Base-by-base conservation (phyloP, 2,888 invertebrate genomes). In the Lasius fuliginosus region DNA sequence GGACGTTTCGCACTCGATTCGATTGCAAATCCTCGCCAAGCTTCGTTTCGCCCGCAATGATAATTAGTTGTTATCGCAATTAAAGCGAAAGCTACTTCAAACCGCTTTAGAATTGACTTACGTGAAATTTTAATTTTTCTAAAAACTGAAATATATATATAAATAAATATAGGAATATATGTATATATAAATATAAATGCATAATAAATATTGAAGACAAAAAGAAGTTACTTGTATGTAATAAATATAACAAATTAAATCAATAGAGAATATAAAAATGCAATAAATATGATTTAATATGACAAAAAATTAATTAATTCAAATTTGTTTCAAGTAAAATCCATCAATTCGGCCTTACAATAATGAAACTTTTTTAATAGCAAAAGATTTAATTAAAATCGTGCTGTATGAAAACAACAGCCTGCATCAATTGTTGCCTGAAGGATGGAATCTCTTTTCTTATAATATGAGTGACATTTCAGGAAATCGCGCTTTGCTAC, bases 71-170 rank as follows among this genome's bases (percentile, higher is more conserved):
- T 82, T 71, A 62, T 9, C 53, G 58, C 68, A 85, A 88, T 85
- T 84, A 82, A 74, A 88, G 89, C 83, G 87, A 90, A 88, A 89
- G 89, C 65, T 88, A 18, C 75, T 46, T 49, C 46, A 46, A 60
- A 30, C 36, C 33, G n/a, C 11, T 40, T 27, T 56, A n/a, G 71
- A 77, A 65, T 76, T 49, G 33, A n/a, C 42, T 77, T 9, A 40
- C 5, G 8, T 49, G 40, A 0, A 68, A 33, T 33, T 53, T 2
- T 46, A 40, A 73, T 73, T 74, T 60, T 69, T 40, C 36, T 46
- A 18, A 65, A 64, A 65, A 15, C 1, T 18, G 12, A 64, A 56
- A 46, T n/a, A 46, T 53, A 8, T 11, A 27, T 53, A 8, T 11
- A 27, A 77, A 71, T n/a, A 46, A 46, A 46, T 18, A n/a, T 33